Percentiles rank a stretch among this genome's conserved stretches.
Conservation (phyloP, 2,113 vertebrate species). For the Bufo gargarizans region DNA sequence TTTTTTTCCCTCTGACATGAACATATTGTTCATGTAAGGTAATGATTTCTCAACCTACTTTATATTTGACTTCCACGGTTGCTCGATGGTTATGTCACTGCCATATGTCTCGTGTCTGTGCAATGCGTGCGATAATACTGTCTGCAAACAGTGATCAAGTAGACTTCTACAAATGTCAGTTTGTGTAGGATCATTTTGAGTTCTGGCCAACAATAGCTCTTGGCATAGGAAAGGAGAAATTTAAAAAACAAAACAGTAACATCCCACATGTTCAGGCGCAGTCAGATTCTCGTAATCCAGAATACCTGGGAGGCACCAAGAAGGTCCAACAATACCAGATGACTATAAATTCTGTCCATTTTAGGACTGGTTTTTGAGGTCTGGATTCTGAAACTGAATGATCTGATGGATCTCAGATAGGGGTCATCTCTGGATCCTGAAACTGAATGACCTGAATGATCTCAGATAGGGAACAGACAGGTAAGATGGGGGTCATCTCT, state of each 20-base stretch:
- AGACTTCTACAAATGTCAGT: background rate
- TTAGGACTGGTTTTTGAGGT: background rate
- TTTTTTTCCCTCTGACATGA: background rate
- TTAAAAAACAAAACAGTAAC: background rate
- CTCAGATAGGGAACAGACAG: no score
- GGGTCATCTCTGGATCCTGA: no score
- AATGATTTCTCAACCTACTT: background rate
- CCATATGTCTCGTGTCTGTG: background rate
- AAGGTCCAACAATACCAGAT: background rate
- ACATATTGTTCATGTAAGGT: constrained; percentile 7
- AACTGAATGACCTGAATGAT: no score
- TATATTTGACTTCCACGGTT: background rate
- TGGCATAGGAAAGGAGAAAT: background rate
- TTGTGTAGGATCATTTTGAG: background rate
- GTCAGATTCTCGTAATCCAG: background rate
- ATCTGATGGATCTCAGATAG: no score
- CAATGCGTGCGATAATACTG: background rate
- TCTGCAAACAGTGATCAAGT: background rate
- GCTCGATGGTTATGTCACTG: background rate
- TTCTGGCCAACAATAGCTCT: background rate
- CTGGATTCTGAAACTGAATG: background rate
- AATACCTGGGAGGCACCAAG: background rate
- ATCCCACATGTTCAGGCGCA: background rate
- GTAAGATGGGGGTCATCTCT: no score
- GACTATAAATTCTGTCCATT: background rate